A percentile compares a stretch with the other conserved stretches of the same genome.
Conservation (phyloP, 2,888 invertebrate species). For the Cephus runcator region DNA sequence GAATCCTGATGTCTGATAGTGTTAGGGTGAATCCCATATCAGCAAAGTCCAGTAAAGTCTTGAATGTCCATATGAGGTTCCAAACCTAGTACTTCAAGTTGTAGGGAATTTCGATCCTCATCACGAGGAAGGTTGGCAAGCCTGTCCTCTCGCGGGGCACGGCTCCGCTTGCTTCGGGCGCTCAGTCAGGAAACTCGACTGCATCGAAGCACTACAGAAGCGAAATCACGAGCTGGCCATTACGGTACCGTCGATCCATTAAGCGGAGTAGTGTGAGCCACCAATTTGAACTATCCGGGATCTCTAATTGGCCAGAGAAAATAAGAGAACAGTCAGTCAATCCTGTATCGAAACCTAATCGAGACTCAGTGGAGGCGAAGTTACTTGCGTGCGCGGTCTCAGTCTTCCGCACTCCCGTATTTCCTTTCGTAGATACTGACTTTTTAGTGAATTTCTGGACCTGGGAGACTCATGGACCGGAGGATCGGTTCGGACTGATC, state of each 20-base stretch:
- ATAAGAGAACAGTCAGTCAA: background rate
- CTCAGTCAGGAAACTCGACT: slow-evolving; percentile 60
- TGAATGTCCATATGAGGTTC: background rate
- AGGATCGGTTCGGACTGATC: background rate
- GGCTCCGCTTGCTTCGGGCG: slow-evolving; percentile 48
- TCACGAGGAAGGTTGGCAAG: slow-evolving; percentile 38
- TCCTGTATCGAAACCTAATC: background rate
- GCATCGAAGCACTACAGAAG: slow-evolving; percentile 55
- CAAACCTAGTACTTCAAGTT: background rate
- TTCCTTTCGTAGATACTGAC: background rate
- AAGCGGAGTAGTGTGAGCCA: background rate
- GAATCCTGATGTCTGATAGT: background rate
- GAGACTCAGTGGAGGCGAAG: background rate
- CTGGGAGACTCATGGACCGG: background rate
- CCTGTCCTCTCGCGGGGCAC: slow-evolving; percentile 50
- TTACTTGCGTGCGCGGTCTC: background rate
- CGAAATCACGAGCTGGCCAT: background rate
- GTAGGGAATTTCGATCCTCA: background rate
- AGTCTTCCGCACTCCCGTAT: background rate
- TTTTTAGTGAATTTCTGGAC: background rate
- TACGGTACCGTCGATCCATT: background rate
- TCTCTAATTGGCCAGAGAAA: background rate
- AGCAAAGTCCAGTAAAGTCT: background rate
- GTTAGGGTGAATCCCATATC: background rate
- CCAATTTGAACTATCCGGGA: background rate